Evolutionary conservation across 64 coral and sea anemone genomes (phyloP).

Genomic region (Acropora tenuis): DNA sequence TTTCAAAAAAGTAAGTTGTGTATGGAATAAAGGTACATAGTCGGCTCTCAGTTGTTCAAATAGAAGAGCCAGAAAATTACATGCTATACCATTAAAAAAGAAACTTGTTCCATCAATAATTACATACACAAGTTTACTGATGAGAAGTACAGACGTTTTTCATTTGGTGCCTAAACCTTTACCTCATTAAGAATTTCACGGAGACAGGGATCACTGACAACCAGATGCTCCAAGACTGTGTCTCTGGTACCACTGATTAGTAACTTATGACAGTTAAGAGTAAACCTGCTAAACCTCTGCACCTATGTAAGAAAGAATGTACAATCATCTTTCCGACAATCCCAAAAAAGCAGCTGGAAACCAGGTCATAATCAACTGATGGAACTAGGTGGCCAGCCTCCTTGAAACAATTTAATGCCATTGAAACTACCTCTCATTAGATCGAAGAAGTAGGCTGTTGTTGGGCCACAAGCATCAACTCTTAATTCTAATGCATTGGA

Average conservation of each 20-base stretch:
- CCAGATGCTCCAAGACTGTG: slow-evolving; percentile 25
- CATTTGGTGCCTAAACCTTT: slow-evolving; percentile 21
- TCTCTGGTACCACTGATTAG: slow-evolving; percentile 49
- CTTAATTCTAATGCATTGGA: slow-evolving; percentile 8
- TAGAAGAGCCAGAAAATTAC: slow-evolving; percentile 1
- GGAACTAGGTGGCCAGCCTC: slow-evolving; percentile 45
- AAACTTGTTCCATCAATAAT: slow-evolving; percentile 32
- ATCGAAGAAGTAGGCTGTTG: slow-evolving; percentile 45
- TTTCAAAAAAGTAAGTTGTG: not conserved
- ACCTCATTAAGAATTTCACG: slow-evolving; percentile 18
- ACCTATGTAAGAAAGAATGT: slow-evolving; percentile 37
- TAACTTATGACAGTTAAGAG: slow-evolving; percentile 37
- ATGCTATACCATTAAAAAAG: slow-evolving; percentile 24
- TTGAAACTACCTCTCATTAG: slow-evolving; percentile 39
- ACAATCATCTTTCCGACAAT: slow-evolving; percentile 49
- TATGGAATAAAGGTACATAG: slow-evolving; percentile 11
- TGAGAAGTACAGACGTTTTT: slow-evolving; percentile 13
- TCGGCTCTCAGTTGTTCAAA: slow-evolving; percentile 11
- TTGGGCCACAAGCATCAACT: slow-evolving; percentile 52
- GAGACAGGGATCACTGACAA: slow-evolving; percentile 50
- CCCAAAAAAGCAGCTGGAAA: slow-evolving; percentile 28
- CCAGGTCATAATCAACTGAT: slow-evolving; percentile 25
- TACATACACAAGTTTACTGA: slow-evolving; percentile 1
- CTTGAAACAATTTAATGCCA: slow-evolving; percentile 53
- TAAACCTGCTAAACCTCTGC: slow-evolving; percentile 44